These are phyloP conservation scores for Thryonomys swinderianus DNA, from an alignment of 2,113 vertebrate genomes.

Conservation along the genomic window DNA sequence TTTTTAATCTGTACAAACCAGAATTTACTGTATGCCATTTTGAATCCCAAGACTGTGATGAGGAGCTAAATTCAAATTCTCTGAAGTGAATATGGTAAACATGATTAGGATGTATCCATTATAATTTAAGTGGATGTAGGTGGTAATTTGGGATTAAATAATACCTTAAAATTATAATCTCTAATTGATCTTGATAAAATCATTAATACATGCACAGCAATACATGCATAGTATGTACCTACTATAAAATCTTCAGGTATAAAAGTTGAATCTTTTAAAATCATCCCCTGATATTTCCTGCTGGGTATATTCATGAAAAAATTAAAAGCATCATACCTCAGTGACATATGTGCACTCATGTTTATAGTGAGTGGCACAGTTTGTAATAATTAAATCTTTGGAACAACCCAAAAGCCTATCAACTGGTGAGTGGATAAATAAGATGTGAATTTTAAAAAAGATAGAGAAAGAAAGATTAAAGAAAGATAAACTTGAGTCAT, in stretches of 20 bases:
- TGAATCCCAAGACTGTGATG: not conserved
- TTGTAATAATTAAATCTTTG: no score
- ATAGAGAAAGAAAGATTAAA: no score
- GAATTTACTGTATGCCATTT: constrained; percentile 38
- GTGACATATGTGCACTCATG: no score
- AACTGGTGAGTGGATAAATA: no score
- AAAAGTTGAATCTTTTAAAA: constrained; percentile 59
- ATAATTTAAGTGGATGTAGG: constrained; percentile 1
- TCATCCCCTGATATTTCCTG: not conserved
- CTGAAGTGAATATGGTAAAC: not conserved
- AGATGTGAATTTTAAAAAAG: no score
- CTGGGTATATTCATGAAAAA: no score
- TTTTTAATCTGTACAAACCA: constrained; percentile 17
- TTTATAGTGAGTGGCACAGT: no score
- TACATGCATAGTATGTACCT: not conserved
- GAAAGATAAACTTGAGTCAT: no score
- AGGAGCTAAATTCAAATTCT: constrained; percentile 48
- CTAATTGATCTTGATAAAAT: constrained; percentile 13
- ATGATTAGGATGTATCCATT: not conserved
- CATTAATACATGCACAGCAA: not conserved
- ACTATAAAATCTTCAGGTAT: not conserved
- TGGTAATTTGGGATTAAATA: not conserved
- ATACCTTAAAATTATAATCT: not conserved
- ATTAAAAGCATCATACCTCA: no score
- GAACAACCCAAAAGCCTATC: no score